A percentile compares a stretch with the other conserved stretches of the same genome.
Evolutionary conservation across 2,888 invertebrate species (phyloP).

Genomic region (Drosophila neonasuta): DNA sequence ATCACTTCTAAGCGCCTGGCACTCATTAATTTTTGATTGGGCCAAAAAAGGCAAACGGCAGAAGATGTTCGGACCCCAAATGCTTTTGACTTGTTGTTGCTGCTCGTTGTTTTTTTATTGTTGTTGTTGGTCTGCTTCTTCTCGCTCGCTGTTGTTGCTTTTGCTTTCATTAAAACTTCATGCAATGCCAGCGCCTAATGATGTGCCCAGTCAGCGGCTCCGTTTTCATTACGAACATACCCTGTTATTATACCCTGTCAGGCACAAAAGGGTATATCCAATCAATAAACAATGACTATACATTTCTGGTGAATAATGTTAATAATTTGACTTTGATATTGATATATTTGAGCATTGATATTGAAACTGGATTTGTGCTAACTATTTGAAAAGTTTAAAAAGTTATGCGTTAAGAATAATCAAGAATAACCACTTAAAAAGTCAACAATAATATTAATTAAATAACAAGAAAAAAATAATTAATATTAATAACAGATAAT

Average conservation of each 20-base stretch:
- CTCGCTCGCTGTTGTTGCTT: slow-evolving; percentile 14
- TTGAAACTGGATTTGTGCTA: too few relatives aligned
- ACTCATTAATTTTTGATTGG: slow-evolving; percentile 80
- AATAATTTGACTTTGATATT: too few relatives aligned
- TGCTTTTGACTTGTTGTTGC: slow-evolving; percentile 23
- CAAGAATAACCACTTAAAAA: too few relatives aligned
- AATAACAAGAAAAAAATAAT: not conserved
- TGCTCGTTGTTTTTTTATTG: slow-evolving; percentile 14
- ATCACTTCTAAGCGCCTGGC: slow-evolving; percentile 79
- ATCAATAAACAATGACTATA: not conserved
- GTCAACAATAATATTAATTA: not conserved
- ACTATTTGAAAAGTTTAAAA: too few relatives aligned
- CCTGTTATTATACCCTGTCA: not conserved
- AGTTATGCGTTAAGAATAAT: too few relatives aligned
- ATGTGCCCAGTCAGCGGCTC: slow-evolving; percentile 44
- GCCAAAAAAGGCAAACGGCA: slow-evolving; percentile 67
- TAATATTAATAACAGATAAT: not conserved
- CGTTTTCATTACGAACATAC: slow-evolving; percentile 7
- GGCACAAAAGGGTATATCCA: not conserved
- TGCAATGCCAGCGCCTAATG: slow-evolving; percentile 67
- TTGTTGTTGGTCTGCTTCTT: slow-evolving; percentile 7
- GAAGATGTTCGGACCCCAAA: slow-evolving; percentile 56
- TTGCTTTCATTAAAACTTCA: slow-evolving; percentile 75
- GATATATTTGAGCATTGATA: too few relatives aligned
- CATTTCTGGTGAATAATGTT: too few relatives aligned